These are phyloP conservation scores for Yponomeuta sedellus DNA, from an alignment of 2,888 invertebrate species.

Conservation along the genomic window DNA sequence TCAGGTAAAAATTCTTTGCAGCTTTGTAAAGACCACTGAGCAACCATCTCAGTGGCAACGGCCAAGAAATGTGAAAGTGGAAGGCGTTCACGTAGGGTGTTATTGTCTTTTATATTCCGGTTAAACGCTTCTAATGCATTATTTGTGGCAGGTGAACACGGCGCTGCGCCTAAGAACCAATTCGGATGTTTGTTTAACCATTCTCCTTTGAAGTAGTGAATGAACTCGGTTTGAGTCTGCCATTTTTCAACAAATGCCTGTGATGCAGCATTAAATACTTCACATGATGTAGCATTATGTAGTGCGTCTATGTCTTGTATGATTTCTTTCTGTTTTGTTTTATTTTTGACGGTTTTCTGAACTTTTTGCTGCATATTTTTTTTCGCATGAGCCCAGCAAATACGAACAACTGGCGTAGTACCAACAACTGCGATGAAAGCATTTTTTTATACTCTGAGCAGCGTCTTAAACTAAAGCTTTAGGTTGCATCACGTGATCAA, in stretches of 20 bases:
- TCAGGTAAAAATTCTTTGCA: background rate
- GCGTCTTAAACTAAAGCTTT: slow-evolving; percentile 16
- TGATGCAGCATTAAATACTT: slow-evolving; percentile 21
- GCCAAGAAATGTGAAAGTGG: slow-evolving; percentile 24
- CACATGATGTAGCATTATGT: slow-evolving; percentile 19
- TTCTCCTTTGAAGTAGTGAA: too few relatives aligned
- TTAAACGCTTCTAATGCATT: slow-evolving; percentile 22
- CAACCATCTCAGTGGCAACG: slow-evolving; percentile 25
- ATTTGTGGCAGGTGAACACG: slow-evolving; percentile 22
- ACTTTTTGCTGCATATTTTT: slow-evolving; percentile 17
- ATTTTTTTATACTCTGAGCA: slow-evolving; percentile 15
- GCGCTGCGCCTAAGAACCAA: slow-evolving; percentile 23
- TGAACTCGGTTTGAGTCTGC: too few relatives aligned
- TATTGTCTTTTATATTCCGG: slow-evolving; percentile 21
- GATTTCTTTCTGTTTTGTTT: slow-evolving; percentile 20
- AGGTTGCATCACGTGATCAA: slow-evolving; percentile 14
- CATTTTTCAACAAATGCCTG: slow-evolving; percentile 15
- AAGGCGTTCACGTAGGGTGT: slow-evolving; percentile 23
- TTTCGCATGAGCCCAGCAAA: slow-evolving; percentile 21
- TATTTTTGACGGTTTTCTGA: slow-evolving; percentile 17
- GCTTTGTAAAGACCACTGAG: slow-evolving; percentile 21
- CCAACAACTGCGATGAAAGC: slow-evolving; percentile 18
- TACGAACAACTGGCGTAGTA: slow-evolving; percentile 17
- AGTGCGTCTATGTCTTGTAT: slow-evolving; percentile 20
- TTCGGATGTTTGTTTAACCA: slow-evolving; percentile 3